These are phyloP conservation scores for Chloroceryle aenea DNA, from an alignment of 2,113 vertebrate genomes.

Conservation along the genomic window DNA sequence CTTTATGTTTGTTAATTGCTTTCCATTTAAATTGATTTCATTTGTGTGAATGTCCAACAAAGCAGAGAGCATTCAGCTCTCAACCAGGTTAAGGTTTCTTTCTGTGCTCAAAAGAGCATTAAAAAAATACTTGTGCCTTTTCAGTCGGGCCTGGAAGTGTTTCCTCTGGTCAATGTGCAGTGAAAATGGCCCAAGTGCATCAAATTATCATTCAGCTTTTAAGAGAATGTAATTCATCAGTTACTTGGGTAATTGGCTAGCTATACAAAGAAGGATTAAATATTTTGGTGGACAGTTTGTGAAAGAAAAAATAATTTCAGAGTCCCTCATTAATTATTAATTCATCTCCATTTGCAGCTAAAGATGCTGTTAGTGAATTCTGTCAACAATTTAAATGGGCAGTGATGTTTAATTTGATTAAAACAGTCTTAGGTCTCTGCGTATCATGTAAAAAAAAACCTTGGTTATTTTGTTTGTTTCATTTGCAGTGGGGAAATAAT, in stretches of 20 bases:
- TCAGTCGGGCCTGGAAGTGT: not conserved
- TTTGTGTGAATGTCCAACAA: not conserved
- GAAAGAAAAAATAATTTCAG: not conserved
- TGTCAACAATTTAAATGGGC: not conserved
- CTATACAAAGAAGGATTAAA: not conserved
- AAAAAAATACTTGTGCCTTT: not conserved
- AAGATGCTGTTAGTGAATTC: not conserved
- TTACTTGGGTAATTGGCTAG: not conserved
- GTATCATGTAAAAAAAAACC: not conserved
- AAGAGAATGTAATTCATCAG: not conserved
- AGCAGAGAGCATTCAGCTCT: not conserved
- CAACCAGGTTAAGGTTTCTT: not conserved
- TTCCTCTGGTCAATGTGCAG: not conserved
- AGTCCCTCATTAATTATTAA: not conserved
- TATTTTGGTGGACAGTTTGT: not conserved
- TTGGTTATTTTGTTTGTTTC: not conserved
- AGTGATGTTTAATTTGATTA: not conserved
- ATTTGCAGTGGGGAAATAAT: not conserved
- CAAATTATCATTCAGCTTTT: not conserved
- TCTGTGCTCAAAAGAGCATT: not conserved
- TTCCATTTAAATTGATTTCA: not conserved
- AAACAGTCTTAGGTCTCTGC: not conserved
- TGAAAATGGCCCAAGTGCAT: rapidly evolving
- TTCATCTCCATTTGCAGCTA: not conserved
- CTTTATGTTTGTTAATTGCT: not conserved